Percentiles rank a stretch among this genome's conserved stretches.
Conservation (phyloP, 2,797 vertebrate species). For the Anniella stebbinsi region DNA sequence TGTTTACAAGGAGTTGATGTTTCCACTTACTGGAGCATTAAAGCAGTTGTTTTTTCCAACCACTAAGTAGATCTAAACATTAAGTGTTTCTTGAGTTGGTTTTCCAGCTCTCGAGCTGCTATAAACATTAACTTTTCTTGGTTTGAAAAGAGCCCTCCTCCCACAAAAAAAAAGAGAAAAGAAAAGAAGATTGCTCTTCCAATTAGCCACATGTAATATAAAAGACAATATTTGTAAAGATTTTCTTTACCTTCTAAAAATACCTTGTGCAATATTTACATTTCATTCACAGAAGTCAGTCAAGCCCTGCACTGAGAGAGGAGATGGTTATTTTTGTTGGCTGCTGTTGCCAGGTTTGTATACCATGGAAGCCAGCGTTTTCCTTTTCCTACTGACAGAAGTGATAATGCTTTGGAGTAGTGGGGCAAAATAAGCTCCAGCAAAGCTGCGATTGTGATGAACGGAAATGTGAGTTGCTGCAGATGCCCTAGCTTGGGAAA, state of each 20-base stretch:
- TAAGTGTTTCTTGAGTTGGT: slow-evolving; percentile 79
- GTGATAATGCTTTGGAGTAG: background rate
- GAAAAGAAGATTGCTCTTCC: slow-evolving; percentile 49
- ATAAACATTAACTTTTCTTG: slow-evolving; percentile 76
- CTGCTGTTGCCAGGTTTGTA: background rate
- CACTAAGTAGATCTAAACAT: slow-evolving; percentile 84
- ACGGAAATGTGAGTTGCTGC: background rate
- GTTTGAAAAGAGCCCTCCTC: slow-evolving; percentile 36
- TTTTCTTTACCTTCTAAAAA: slow-evolving; percentile 49
- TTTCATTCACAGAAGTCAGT: slow-evolving; percentile 53
- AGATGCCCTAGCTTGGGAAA: background rate
- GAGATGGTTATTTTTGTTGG: slow-evolving; percentile 27
- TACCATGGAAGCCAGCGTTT: background rate
- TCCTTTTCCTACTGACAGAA: background rate
- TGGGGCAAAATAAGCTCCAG: rapidly evolving
- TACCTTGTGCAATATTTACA: slow-evolving; percentile 51
- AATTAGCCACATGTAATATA: slow-evolving; percentile 38
- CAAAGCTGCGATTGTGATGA: rapidly evolving
- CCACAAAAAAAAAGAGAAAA: slow-evolving; percentile 17
- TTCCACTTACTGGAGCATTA: slow-evolving; percentile 79
- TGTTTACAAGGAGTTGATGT: slow-evolving; percentile 84
- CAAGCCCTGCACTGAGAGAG: slow-evolving; percentile 40
- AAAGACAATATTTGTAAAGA: slow-evolving; percentile 44
- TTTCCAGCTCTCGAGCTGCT: slow-evolving; percentile 79
- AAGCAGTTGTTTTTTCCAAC: slow-evolving; percentile 83